Conservation (phyloP, 2,113 vertebrate species). For the Meriones unguiculatus region DNA sequence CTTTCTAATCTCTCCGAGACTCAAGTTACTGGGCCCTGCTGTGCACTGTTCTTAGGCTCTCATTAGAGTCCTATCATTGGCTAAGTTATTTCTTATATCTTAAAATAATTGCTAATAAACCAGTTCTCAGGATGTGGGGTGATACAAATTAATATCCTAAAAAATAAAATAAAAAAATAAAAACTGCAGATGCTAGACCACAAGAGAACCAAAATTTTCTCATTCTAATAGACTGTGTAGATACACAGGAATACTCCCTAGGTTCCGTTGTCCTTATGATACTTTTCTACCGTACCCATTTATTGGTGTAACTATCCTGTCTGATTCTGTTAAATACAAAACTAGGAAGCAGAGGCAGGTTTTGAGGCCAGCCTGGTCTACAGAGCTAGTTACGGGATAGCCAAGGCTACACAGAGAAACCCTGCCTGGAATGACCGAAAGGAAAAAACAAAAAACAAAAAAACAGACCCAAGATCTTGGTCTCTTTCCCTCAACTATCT, state of each 20-base stretch:
- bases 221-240: neutral
- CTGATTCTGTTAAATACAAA: slow-evolving; percentile 23
- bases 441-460: neutral
- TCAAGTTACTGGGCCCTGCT: neutral
- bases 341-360: neutral
- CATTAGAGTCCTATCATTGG: neutral
- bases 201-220: neutral
- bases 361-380: neutral
- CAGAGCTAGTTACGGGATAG: neutral
- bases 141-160: neutral
- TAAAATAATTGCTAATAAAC: slow-evolving; percentile 55
- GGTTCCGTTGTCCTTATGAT: neutral
- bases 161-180: slow-evolving; percentile 22
- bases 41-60: neutral
- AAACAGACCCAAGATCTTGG: neutral
- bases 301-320: neutral
- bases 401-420: neutral
- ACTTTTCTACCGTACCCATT: neutral
- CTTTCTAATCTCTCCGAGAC: neutral
- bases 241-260: neutral
- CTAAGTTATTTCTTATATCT: slow-evolving; percentile 15
- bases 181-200: neutral
- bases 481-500: neutral
- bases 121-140: neutral
- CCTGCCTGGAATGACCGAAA: neutral